These are phyloP conservation scores for Harpalus rubripes DNA, from an alignment of 2,888 invertebrate species.

Conservation along the genomic window DNA sequence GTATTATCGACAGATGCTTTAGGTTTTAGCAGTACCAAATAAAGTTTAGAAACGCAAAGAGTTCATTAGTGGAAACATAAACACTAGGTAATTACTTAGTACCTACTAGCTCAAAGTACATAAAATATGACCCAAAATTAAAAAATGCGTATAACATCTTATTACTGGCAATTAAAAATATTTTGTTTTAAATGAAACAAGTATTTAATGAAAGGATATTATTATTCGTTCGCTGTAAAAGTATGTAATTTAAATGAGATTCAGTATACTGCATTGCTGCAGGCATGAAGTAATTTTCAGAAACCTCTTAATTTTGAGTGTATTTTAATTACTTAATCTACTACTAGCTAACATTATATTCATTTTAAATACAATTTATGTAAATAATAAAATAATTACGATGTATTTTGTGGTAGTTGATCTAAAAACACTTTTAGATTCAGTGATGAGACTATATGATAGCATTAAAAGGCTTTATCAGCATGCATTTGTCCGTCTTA, in stretches of 20 bases:
- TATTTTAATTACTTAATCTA: slow-evolving; percentile 59
- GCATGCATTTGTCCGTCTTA: slow-evolving; percentile 24
- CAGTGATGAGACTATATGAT: slow-evolving; percentile 28
- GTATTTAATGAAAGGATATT: slow-evolving; percentile 24
- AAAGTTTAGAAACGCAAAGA: too few species aligned
- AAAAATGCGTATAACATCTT: not conserved
- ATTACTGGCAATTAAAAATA: not conserved
- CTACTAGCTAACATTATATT: slow-evolving; percentile 22
- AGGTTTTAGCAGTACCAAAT: too few species aligned
- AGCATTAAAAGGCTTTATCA: slow-evolving; percentile 27
- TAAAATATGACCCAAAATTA: too few species aligned
- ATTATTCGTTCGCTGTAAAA: slow-evolving; percentile 21
- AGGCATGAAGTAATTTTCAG: slow-evolving; percentile 28
- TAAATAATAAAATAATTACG: slow-evolving; percentile 50
- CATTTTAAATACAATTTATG: slow-evolving; percentile 50
- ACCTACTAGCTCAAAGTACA: too few species aligned
- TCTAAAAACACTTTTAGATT: slow-evolving; percentile 48
- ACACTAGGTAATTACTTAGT: too few species aligned
- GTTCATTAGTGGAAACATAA: too few species aligned
- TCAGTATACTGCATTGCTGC: slow-evolving; percentile 1
- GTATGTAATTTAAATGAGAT: slow-evolving; percentile 41
- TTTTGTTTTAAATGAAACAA: not conserved
- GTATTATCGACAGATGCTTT: too few species aligned
- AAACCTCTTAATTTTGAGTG: slow-evolving; percentile 55
- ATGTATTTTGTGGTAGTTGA: slow-evolving; percentile 23